Evolutionary conservation across 2,888 invertebrate species (phyloP).

Genomic region (Aelia acuminata): DNA sequence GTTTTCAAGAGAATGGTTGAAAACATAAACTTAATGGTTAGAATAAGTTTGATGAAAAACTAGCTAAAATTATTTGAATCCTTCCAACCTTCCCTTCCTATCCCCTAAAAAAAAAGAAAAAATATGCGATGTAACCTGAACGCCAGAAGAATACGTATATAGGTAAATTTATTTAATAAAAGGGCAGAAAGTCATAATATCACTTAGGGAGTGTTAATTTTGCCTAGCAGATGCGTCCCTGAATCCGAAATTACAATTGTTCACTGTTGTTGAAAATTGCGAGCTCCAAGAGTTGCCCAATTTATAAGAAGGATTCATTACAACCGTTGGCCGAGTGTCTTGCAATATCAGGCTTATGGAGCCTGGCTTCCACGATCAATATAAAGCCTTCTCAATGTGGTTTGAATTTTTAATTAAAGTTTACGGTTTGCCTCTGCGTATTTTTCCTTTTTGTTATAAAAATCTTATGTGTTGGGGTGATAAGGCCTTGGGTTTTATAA

Average conservation of each 20-base stretch:
- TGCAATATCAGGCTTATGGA: background rate
- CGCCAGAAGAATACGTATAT: no score
- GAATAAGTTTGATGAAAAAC: no score
- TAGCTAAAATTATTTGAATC: no score
- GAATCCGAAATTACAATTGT: background rate
- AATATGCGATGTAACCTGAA: no score
- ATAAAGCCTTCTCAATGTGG: background rate
- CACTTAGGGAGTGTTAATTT: background rate
- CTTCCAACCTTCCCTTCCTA: no score
- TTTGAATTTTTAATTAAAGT: conserved; percentile 2
- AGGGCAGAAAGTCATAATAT: no score
- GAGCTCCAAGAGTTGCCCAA: background rate
- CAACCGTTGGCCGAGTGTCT: background rate
- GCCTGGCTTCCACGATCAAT: background rate
- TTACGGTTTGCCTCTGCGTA: background rate
- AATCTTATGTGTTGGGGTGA: no score
- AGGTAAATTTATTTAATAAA: no score
- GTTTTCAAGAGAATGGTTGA: no score
- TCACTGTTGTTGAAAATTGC: background rate
- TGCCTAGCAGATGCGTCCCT: background rate
- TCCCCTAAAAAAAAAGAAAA: no score
- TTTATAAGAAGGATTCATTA: background rate
- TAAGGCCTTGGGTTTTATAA: no score
- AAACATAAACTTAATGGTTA: no score
- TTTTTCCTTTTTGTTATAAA: background rate